Evolutionary conservation across 2,888 invertebrate species (phyloP).

Genomic region (Hedya salicella): DNA sequence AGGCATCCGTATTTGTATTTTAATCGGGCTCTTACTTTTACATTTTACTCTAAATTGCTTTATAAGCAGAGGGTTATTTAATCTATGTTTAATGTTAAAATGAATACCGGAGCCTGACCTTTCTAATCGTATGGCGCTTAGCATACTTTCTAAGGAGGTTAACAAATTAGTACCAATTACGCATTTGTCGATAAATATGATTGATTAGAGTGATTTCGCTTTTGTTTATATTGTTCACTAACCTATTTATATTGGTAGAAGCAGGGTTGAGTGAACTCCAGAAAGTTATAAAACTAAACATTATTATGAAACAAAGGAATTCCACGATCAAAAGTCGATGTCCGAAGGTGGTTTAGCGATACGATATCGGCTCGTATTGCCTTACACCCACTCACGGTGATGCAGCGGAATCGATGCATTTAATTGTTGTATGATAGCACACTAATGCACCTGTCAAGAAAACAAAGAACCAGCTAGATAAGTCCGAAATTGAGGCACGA

Average conservation of each 20-base stretch:
- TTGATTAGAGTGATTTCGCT: constrained; percentile 48
- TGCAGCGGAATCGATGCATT: constrained; percentile 76
- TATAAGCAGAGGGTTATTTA: constrained; percentile 61
- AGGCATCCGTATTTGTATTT: constrained; percentile 49
- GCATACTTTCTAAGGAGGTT: constrained; percentile 54
- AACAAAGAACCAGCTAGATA: constrained; percentile 80
- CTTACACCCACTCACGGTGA: constrained; percentile 71
- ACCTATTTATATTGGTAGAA: constrained; percentile 15
- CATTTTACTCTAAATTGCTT: constrained; percentile 61
- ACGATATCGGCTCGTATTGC: constrained; percentile 50
- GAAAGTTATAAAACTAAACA: constrained; percentile 38
- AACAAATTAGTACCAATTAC: constrained; percentile 55
- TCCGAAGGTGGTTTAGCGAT: constrained; percentile 49
- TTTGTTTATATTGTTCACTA: constrained; percentile 40
- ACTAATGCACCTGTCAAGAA: constrained; percentile 85
- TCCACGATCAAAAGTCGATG: constrained; percentile 68
- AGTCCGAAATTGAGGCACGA: constrained; percentile 79
- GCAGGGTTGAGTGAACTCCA: constrained; percentile 23
- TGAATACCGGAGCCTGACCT: constrained; percentile 56
- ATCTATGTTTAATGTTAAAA: constrained; percentile 59
- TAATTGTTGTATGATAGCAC: constrained; percentile 83
- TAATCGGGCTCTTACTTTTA: constrained; percentile 53
- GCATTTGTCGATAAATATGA: constrained; percentile 53
- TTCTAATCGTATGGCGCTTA: constrained; percentile 56
- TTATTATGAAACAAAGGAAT: constrained; percentile 72